Conservation (phyloP, 2,797 vertebrate genomes). For the Perodicticus potto region DNA sequence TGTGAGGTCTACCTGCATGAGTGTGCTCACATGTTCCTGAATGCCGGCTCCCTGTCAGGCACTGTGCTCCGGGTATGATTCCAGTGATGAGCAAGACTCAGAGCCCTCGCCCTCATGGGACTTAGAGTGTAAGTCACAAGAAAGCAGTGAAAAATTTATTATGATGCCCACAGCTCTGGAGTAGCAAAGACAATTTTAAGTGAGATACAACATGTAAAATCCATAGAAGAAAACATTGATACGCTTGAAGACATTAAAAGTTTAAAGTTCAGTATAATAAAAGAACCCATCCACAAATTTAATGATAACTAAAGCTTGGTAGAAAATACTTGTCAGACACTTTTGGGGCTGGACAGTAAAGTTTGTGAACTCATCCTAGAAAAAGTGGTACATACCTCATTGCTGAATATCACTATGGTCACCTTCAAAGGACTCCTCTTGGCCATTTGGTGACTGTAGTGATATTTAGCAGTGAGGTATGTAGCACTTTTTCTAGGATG, state of each 20-base stretch:
- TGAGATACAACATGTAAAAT: conserved; percentile 30
- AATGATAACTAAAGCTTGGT: background rate
- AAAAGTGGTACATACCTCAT: too few species aligned
- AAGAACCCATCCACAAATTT: background rate
- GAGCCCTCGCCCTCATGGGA: background rate
- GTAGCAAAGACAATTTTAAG: background rate
- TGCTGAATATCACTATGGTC: too few species aligned
- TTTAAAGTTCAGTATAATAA: background rate
- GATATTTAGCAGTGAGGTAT: too few species aligned
- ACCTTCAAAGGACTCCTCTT: too few species aligned
- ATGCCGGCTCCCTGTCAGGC: background rate
- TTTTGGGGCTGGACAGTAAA: too few species aligned
- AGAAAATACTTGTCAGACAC: background rate
- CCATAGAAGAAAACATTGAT: background rate
- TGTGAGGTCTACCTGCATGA: background rate
- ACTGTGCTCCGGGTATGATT: background rate
- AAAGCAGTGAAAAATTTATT: background rate
- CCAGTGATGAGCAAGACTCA: background rate
- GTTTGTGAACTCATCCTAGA: too few species aligned
- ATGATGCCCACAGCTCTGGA: background rate
- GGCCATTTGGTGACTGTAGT: too few species aligned
- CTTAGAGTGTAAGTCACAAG: background rate
- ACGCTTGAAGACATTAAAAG: conserved; percentile 26
- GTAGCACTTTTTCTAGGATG: too few species aligned
- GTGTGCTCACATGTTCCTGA: background rate